Evolutionary conservation across 2,797 vertebrate genomes (phyloP).

Genomic region (Pampus argenteus): DNA sequence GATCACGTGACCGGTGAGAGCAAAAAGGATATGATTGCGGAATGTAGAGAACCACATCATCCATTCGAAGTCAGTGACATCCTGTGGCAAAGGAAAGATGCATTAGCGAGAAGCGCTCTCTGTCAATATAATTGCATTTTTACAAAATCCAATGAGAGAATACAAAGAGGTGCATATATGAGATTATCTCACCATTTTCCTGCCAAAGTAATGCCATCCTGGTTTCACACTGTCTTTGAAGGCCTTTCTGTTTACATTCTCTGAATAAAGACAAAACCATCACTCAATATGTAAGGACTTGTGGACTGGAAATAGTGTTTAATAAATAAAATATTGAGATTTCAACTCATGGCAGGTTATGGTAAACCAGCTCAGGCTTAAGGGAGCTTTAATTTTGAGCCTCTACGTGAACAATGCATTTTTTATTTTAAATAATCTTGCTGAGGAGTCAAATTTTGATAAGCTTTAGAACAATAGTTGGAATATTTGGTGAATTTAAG

Average conservation of each 20-base stretch:
- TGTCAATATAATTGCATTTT: not conserved
- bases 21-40: constrained; percentile 94
- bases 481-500: constrained; percentile 46
- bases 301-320: not conserved
- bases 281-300: constrained; percentile 3
- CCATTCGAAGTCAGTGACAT: constrained; percentile 96
- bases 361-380: not conserved
- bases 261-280: constrained; percentile 69
- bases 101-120: not conserved
- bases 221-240: constrained; percentile 91
- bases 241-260: constrained; percentile 88
- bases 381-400: not conserved
- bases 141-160: not conserved
- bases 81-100: constrained; percentile 79
- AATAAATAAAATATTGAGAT: not conserved
- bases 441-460: not conserved
- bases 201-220: constrained; percentile 96
- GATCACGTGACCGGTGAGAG: constrained; percentile 93
- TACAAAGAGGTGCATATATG: not conserved
- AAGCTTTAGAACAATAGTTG: constrained; percentile 16
- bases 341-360: not conserved
- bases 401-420: not conserved
- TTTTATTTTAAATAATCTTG: not conserved
- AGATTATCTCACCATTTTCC: constrained; percentile 92
- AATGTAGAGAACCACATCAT: constrained; percentile 98